A percentile compares a stretch with the other conserved stretches of the same genome.
These are phyloP conservation scores for Zaprionus capensis DNA, from an alignment of 1,140 invertebrate species.

Conservation along the genomic window DNA sequence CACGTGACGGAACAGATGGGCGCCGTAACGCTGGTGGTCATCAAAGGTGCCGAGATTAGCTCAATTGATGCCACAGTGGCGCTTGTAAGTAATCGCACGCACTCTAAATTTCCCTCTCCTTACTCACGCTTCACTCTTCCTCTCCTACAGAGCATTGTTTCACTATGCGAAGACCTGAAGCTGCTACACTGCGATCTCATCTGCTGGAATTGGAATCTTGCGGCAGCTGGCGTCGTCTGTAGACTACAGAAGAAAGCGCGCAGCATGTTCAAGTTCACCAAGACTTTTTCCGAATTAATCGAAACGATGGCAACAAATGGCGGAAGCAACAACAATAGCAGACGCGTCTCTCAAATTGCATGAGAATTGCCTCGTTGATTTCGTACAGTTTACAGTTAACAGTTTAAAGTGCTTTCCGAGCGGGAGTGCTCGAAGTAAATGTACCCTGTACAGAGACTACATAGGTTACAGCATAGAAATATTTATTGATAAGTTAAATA, in stretches of 20 bases:
- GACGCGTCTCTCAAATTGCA: constrained; percentile 23
- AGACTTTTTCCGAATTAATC: constrained; percentile 62
- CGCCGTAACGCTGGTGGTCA: constrained; percentile 84
- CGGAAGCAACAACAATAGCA: constrained; percentile 13
- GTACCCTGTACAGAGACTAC: constrained; percentile 11
- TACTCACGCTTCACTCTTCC: neutral
- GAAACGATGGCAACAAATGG: constrained; percentile 37
- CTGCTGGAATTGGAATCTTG: constrained; percentile 81
- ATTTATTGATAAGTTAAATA: neutral
- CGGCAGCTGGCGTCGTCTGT: constrained; percentile 75
- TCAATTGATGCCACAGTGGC: constrained; percentile 88
- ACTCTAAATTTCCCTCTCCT: neutral
- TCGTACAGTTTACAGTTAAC: constrained; percentile 40
- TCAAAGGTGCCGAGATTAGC: constrained; percentile 87
- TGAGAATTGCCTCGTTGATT: constrained; percentile 23
- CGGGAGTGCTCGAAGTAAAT: neutral
- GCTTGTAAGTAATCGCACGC: constrained; percentile 83
- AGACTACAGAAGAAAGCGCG: constrained; percentile 67
- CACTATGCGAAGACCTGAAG: constrained; percentile 68
- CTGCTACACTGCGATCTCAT: constrained; percentile 68
- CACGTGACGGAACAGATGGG: constrained; percentile 46
- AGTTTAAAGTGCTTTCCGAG: neutral
- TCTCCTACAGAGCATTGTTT: constrained; percentile 64
- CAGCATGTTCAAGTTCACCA: constrained; percentile 68
- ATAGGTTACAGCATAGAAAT: neutral